Percentiles rank a stretch among this genome's conserved stretches.
Conservation (phyloP, 1,140 invertebrate species). For the Lucilia cuprina region DNA sequence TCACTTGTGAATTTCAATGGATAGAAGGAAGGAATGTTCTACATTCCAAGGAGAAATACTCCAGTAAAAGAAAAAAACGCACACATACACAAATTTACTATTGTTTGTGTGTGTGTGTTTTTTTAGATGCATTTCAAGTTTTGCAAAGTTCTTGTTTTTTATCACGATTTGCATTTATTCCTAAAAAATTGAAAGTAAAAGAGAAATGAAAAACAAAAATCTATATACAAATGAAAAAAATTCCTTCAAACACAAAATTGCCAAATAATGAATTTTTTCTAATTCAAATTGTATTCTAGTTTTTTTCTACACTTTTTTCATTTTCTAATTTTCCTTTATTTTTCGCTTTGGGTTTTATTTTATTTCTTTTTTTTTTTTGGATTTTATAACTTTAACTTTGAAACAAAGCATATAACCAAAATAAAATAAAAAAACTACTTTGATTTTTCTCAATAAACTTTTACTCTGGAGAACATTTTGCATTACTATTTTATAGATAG, state of each 20-base stretch:
- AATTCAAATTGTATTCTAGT: background rate
- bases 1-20: background rate
- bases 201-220: background rate
- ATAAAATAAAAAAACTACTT: background rate
- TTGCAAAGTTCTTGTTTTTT: background rate
- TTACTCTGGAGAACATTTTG: background rate
- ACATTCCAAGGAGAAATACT: background rate
- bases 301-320: background rate
- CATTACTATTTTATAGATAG: background rate
- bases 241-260: background rate
- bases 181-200: background rate
- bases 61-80: background rate
- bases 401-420: background rate
- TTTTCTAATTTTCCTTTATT: background rate
- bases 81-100: background rate
- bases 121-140: too few relatives aligned
- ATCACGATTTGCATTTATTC: background rate
- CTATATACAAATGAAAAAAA: background rate
- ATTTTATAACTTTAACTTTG: background rate
- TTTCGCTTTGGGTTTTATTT: background rate
- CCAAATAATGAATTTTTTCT: background rate
- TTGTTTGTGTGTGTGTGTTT: too few relatives aligned
- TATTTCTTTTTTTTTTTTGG: background rate
- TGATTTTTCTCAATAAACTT: constrained; percentile 4
- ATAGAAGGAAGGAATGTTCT: background rate